Percentiles rank a stretch among this genome's conserved stretches.
Evolutionary conservation across 2,113 vertebrate species (phyloP).

Genomic region (Brienomyrus brachyistius): DNA sequence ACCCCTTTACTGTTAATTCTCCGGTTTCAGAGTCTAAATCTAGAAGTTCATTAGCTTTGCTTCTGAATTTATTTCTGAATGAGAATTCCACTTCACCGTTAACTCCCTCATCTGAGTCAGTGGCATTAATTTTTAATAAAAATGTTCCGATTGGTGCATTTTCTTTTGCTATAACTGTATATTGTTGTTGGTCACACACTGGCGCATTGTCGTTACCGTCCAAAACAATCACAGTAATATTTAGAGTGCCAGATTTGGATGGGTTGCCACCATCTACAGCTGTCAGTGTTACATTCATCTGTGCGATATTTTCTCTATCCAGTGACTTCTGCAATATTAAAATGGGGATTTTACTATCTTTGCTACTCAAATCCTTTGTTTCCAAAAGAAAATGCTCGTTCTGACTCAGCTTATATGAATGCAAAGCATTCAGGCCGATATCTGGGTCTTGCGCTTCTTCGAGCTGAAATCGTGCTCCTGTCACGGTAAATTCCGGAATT

Average conservation of each 20-base stretch:
- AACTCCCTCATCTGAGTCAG: constrained; percentile 28
- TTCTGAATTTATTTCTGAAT: constrained; percentile 14
- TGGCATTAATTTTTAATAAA: constrained; percentile 34
- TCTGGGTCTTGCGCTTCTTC: constrained; percentile 23
- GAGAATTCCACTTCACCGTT: constrained; percentile 35
- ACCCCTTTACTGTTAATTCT: constrained; percentile 22
- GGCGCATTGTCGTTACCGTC: constrained; percentile 37
- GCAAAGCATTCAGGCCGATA: constrained; percentile 11
- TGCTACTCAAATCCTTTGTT: background rate
- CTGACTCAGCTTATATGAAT: constrained; percentile 18
- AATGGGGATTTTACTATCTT: constrained; percentile 18
- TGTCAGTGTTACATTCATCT: constrained; percentile 3
- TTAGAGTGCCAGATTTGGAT: constrained; percentile 15
- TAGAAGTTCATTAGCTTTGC: constrained; percentile 10
- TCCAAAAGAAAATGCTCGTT: constrained; percentile 48
- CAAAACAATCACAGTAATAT: constrained; percentile 24
- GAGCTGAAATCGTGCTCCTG: constrained; percentile 10
- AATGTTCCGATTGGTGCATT: constrained; percentile 19
- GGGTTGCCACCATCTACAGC: constrained; percentile 33
- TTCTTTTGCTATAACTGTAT: constrained; percentile 23
- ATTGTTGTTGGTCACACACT: constrained; percentile 21
- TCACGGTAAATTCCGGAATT: constrained; percentile 8
- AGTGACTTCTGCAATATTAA: constrained; percentile 22
- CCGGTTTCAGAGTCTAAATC: constrained; percentile 29
- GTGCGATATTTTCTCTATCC: constrained; percentile 20